Percentiles rank a stretch among this genome's conserved stretches.
Conservation (phyloP, 2,113 vertebrate species). For the Danionella cerebrum region DNA sequence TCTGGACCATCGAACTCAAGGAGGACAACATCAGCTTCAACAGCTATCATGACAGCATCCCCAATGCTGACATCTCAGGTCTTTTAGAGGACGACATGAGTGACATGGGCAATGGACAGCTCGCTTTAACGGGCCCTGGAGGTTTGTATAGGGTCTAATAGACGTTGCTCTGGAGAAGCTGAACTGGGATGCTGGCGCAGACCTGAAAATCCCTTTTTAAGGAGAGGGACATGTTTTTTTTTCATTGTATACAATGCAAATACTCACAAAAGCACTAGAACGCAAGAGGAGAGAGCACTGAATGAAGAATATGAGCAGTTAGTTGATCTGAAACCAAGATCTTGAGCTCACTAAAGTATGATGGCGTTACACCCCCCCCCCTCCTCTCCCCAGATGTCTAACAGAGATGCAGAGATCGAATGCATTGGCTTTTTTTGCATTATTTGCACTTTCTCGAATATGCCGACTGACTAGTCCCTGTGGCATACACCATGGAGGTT, state of each 20-base stretch:
- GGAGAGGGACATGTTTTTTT: not conserved
- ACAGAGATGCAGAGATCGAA: not conserved
- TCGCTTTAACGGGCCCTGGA: conserved; percentile 71
- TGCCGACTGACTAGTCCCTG: not conserved
- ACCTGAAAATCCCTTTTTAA: not conserved
- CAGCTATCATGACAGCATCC: conserved; percentile 85
- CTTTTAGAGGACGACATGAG: conserved; percentile 74
- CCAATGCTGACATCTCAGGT: conserved; percentile 76
- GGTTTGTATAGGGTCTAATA: conserved; percentile 72
- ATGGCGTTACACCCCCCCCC: too few relatives aligned
- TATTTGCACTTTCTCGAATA: not conserved
- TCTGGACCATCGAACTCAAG: conserved; percentile 87
- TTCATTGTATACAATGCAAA: not conserved
- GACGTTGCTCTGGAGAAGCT: not conserved
- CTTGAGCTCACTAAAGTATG: too few relatives aligned
- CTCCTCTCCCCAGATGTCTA: too few relatives aligned
- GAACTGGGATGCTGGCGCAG: not conserved
- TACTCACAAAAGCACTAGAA: not conserved
- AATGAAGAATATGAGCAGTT: not conserved
- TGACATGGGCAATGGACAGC: conserved; percentile 75
- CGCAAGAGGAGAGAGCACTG: not conserved
- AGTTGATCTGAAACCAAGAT: not conserved
- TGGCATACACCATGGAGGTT: not conserved
- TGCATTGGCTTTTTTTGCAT: not conserved
- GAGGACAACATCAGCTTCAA: conserved; percentile 87